phyloP scores from a whole-genome alignment of 2,113 vertebrate genomes.

The Zapornia atra region DNA sequence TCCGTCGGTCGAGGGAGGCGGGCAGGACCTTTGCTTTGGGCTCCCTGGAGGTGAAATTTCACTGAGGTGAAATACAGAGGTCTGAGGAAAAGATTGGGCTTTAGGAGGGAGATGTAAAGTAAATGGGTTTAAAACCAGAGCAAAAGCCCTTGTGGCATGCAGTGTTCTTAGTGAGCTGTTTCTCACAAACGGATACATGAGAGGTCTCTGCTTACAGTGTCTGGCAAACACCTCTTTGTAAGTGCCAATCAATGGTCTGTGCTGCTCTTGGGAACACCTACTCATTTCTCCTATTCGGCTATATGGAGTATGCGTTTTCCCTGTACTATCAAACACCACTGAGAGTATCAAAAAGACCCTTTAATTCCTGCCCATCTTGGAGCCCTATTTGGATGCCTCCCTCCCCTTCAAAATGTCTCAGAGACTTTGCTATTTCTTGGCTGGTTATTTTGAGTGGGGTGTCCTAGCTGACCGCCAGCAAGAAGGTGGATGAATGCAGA shows the following conservation, averaged over 20 bases:
- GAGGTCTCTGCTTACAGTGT: background rate
- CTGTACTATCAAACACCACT: background rate
- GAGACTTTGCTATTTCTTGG: background rate
- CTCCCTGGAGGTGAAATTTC: too few species aligned
- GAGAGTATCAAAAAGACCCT: accelerated
- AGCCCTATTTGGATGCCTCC: accelerated
- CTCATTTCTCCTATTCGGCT: background rate
- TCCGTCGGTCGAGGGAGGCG: background rate
- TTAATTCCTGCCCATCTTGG: background rate
- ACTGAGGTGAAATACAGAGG: background rate
- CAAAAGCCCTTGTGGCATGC: background rate
- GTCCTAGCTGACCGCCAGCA: too few species aligned
- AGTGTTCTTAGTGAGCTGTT: background rate
- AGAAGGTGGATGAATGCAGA: background rate
- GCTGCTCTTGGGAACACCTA: background rate
- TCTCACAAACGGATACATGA: background rate
- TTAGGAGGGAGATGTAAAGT: background rate
- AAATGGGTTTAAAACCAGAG: background rate
- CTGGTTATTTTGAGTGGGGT: background rate
- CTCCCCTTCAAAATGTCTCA: background rate
- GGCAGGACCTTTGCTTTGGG: background rate
- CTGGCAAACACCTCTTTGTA: background rate
- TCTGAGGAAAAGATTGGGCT: background rate
- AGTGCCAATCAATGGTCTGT: background rate
- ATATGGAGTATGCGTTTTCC: background rate